Evolutionary conservation across 1,140 invertebrate species (phyloP).

Genomic region (Helicoverpa zea): DNA sequence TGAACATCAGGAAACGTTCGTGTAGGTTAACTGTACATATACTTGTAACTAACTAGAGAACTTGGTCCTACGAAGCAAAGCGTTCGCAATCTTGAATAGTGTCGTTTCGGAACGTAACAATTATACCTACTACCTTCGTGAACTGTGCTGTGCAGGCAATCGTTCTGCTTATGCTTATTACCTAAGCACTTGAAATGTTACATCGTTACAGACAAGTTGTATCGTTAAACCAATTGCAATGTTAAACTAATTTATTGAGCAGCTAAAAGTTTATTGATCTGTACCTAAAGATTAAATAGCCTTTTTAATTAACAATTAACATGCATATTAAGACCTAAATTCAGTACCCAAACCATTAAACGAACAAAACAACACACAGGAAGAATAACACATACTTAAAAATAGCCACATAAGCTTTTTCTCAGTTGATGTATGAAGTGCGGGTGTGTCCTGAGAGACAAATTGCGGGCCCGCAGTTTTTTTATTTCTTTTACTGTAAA

Average conservation of each 20-base stretch:
- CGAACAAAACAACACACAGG: neutral
- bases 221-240: no score
- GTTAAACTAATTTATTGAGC: no score
- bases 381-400: neutral
- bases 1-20: constrained; percentile 42
- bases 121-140: constrained; percentile 1
- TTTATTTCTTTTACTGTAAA: constrained; percentile 18
- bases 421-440: constrained; percentile 20
- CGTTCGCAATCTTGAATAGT: constrained; percentile 45
- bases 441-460: constrained; percentile 19
- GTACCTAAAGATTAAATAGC: no score
- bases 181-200: neutral
- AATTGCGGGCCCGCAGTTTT: constrained; percentile 24
- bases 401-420: constrained; percentile 15
- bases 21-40: constrained; percentile 24
- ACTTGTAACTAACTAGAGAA: constrained; percentile 38
- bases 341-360: neutral
- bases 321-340: no score
- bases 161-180: neutral
- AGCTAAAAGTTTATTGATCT: no score
- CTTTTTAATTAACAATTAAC: no score
- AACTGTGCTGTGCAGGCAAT: constrained; percentile 4
- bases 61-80: constrained; percentile 26
- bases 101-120: constrained; percentile 38
- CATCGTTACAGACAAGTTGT: no score